phyloP scores from a whole-genome alignment of 2,797 vertebrate genomes.

The Somateria mollissima region DNA sequence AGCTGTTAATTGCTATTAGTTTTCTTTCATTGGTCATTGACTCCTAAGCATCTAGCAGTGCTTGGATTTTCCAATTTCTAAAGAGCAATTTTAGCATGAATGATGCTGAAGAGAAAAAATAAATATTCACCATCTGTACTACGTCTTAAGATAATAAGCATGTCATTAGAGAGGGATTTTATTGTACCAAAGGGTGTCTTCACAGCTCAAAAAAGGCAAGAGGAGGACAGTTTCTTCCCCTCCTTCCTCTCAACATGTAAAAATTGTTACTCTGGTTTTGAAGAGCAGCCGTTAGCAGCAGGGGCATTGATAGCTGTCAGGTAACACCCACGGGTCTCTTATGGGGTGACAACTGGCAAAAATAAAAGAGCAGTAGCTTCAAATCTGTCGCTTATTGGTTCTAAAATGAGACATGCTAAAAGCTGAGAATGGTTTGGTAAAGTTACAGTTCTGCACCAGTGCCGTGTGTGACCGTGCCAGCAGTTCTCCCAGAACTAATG shows the following conservation, averaged over 20 bases:
- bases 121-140: background rate
- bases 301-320: background rate
- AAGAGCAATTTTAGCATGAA: background rate
- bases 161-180: background rate
- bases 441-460: background rate
- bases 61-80: background rate
- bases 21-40: constrained; percentile 2
- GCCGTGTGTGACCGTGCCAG: background rate
- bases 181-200: background rate
- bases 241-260: background rate
- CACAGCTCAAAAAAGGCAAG: background rate
- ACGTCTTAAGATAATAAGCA: background rate
- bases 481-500: background rate
- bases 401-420: background rate
- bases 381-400: background rate
- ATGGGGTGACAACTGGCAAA: background rate
- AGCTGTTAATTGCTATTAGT: background rate
- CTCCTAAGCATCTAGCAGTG: background rate
- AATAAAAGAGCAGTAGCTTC: background rate
- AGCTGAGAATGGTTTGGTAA: background rate
- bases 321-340: background rate
- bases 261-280: background rate
- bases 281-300: background rate
- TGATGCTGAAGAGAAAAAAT: background rate
- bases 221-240: background rate